Conservation (phyloP, 2,888 invertebrate species). For the Hyalella azteca region DNA sequence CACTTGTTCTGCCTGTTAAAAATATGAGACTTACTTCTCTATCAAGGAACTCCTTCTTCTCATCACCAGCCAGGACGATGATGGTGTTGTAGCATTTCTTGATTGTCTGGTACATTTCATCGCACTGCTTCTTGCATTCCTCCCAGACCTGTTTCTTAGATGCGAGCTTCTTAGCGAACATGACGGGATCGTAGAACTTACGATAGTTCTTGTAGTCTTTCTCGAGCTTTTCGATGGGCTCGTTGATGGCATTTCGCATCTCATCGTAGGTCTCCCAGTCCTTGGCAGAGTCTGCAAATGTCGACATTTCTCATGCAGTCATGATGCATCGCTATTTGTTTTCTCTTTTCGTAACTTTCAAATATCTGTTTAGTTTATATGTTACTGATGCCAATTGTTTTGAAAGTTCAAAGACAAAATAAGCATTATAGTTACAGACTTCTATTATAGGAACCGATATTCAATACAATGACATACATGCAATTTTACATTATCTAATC, state of each 20-base stretch:
- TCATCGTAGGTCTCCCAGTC: slow-evolving; percentile 58
- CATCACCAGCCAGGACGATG: slow-evolving; percentile 58
- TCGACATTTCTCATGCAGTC: too few species aligned
- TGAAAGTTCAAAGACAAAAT: too few species aligned
- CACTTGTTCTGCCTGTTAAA: too few species aligned
- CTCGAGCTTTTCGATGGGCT: slow-evolving; percentile 55
- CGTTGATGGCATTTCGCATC: slow-evolving; percentile 47
- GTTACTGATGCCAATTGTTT: too few species aligned
- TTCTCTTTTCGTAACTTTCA: too few species aligned
- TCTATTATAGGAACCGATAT: too few species aligned
- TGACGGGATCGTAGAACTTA: slow-evolving; percentile 56
- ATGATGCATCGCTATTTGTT: too few species aligned
- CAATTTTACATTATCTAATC: too few species aligned
- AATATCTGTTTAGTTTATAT: too few species aligned
- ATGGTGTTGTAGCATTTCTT: slow-evolving; percentile 56
- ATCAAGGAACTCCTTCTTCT: slow-evolving; percentile 59
- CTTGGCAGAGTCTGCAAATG: slow-evolving; percentile 54
- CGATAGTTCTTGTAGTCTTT: slow-evolving; percentile 52
- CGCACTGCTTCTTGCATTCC: slow-evolving; percentile 46
- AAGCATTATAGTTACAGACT: too few species aligned
- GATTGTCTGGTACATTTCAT: slow-evolving; percentile 49
- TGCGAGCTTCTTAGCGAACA: slow-evolving; percentile 52
- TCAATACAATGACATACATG: too few species aligned
- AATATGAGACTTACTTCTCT: slow-evolving; percentile 57
- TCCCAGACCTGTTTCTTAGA: slow-evolving; percentile 49